phyloP scores from a whole-genome alignment of 2,888 invertebrate species.

The Holacanthella duospinosa region DNA sequence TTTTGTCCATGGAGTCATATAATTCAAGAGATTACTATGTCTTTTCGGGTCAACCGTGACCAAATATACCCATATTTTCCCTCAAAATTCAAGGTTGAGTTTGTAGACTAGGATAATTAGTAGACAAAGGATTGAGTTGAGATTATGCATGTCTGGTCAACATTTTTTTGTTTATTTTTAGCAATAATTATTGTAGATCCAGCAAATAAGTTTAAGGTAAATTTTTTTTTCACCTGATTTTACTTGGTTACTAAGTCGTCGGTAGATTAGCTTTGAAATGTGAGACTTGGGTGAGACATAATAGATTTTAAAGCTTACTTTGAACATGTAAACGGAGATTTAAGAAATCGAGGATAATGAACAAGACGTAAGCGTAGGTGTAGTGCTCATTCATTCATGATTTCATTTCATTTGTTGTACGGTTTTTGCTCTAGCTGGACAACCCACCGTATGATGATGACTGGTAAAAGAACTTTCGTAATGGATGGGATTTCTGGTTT shows the following conservation, averaged over 20 bases:
- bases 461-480: background rate
- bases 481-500: background rate
- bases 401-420: background rate
- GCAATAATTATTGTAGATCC: background rate
- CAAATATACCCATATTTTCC: too few species aligned
- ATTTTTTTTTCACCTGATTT: background rate
- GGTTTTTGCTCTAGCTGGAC: background rate
- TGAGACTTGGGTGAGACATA: background rate
- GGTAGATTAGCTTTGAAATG: slow-evolving; percentile 2
- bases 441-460: background rate
- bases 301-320: background rate
- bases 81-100: too few species aligned
- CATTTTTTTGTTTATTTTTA: background rate
- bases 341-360: background rate
- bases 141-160: background rate
- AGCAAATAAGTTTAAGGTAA: background rate
- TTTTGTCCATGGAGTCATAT: background rate
- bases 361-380: background rate
- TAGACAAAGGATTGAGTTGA: background rate
- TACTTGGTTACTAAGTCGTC: background rate
- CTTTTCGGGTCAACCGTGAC: too few species aligned
- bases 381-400: slow-evolving; percentile 10
- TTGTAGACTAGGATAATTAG: background rate
- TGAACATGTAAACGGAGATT: background rate
- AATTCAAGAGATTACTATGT: too few species aligned